Evolutionary conservation across 2,888 invertebrate species (phyloP).

Genomic region (Syrphus vitripennis): DNA sequence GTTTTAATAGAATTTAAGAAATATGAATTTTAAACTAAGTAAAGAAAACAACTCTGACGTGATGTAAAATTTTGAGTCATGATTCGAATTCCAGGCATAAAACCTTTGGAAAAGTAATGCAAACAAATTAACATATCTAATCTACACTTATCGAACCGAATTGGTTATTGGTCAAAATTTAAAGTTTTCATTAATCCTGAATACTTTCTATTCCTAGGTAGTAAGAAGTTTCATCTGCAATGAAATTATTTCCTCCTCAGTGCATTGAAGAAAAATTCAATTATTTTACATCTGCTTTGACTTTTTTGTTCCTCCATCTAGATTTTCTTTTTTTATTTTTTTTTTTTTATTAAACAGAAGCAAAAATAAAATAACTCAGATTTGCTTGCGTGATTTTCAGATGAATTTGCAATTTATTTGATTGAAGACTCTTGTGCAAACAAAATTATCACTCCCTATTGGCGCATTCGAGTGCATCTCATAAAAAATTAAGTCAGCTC

Average conservation of each 20-base stretch:
- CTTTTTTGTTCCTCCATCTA: not conserved
- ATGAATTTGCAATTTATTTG: slow-evolving; percentile 34
- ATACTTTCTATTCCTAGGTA: no score
- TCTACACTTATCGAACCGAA: no score
- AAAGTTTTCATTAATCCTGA: not conserved
- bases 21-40: no score
- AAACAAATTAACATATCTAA: no score
- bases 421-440: slow-evolving; percentile 5
- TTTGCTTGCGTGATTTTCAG: slow-evolving; percentile 2
- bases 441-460: slow-evolving; percentile 32
- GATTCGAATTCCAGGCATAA: no score
- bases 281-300: slow-evolving; percentile 7
- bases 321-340: not conserved
- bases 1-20: no score
- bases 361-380: not conserved
- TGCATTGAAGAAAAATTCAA: not conserved
- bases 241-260: not conserved
- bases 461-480: slow-evolving; percentile 50
- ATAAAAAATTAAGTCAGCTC: slow-evolving; percentile 23
- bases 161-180: not conserved
- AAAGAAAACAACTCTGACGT: no score
- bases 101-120: no score
- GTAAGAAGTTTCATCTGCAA: not conserved
- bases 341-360: not conserved
- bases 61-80: no score